These are phyloP conservation scores for Chunga burmeisteri DNA, from an alignment of 2,113 vertebrate genomes.

Conservation along the genomic window DNA sequence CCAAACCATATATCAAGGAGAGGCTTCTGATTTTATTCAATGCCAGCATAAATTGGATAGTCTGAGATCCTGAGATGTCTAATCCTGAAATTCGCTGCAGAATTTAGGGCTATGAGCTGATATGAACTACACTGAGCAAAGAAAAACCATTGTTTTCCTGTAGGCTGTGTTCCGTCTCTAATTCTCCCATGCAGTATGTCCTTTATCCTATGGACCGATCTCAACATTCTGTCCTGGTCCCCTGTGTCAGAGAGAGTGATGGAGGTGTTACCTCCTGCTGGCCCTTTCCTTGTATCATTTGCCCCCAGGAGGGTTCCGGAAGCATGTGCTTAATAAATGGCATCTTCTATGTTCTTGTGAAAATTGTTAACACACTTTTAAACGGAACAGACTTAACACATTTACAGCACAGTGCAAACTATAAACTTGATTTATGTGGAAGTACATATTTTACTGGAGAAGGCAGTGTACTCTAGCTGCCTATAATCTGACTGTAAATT, in stretches of 20 bases:
- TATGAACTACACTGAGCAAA: neutral
- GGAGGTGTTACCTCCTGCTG: neutral
- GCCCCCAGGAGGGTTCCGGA: neutral
- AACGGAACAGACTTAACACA: slow-evolving; percentile 20
- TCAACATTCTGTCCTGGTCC: neutral
- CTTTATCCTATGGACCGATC: neutral
- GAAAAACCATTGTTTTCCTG: neutral
- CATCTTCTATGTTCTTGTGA: neutral
- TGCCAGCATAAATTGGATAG: neutral
- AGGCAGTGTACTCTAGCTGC: slow-evolving; percentile 15
- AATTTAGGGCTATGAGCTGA: neutral
- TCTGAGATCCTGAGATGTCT: neutral
- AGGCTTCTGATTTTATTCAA: neutral
- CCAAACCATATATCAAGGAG: neutral
- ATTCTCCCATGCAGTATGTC: neutral
- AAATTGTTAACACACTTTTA: slow-evolving; percentile 41
- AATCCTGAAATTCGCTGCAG: neutral
- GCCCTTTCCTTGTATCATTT: neutral
- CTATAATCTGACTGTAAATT: slow-evolving; percentile 34
- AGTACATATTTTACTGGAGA: slow-evolving; percentile 31
- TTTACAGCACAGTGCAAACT: neutral
- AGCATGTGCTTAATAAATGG: slow-evolving; percentile 4
- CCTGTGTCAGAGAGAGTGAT: neutral
- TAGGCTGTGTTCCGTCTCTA: neutral
- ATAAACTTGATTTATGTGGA: slow-evolving; percentile 55